Evolutionary conservation across 2,113 vertebrate species (phyloP).

Genomic region (Castor canadensis): DNA sequence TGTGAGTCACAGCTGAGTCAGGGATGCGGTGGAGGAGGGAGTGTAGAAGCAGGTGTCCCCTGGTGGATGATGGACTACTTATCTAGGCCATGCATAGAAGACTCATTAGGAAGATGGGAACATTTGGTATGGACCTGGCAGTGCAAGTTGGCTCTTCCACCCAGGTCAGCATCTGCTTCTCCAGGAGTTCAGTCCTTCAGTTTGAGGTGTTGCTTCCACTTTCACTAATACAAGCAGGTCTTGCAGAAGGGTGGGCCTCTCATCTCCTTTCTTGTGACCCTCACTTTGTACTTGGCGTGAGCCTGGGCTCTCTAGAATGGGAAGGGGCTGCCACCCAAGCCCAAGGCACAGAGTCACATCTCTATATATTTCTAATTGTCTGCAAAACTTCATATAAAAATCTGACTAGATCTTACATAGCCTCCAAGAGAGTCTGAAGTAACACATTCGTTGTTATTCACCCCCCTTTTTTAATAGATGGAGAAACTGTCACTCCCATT

Average conservation of each 20-base stretch:
- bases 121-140: not conserved
- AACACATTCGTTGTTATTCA: too few species aligned
- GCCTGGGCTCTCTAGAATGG: not conserved
- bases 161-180: not conserved
- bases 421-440: not conserved
- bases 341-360: not conserved
- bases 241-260: not conserved
- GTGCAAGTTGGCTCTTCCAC: not conserved
- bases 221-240: not conserved
- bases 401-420: not conserved
- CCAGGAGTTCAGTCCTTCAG: not conserved
- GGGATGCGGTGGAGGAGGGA: not conserved
- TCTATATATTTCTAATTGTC: not conserved
- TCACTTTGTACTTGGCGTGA: not conserved
- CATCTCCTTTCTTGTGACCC: accelerated
- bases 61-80: not conserved
- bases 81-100: not conserved
- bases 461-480: not conserved
- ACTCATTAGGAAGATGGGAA: not conserved
- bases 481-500: not conserved
- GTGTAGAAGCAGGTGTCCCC: not conserved
- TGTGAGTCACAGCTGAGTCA: conserved; percentile 65
- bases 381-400: not conserved
- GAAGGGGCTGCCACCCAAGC: not conserved
- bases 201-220: not conserved